Conservation (phyloP, 2,888 invertebrate genomes). For the Drosophila heteroneura region DNA sequence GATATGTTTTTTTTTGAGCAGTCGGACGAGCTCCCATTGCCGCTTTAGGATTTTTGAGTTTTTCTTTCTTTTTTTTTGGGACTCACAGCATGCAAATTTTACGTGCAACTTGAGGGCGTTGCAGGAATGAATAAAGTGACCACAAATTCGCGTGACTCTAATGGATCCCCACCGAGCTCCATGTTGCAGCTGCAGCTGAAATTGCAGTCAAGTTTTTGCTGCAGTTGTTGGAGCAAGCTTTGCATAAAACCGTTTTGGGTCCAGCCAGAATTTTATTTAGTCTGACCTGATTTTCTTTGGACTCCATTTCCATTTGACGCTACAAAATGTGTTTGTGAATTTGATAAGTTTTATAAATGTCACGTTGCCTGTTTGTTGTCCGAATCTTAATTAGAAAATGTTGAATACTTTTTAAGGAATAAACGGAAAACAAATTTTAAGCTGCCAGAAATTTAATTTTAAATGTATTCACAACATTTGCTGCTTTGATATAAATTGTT, state of each 20-base stretch:
- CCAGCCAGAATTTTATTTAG: not conserved
- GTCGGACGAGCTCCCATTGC: not conserved
- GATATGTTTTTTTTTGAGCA: not conserved
- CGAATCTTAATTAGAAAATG: not conserved
- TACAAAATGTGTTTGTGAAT: not conserved
- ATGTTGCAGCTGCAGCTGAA: not conserved
- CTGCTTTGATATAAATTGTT: not conserved
- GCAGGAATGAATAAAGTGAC: constrained; percentile 7
- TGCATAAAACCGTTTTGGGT: not conserved
- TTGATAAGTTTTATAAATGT: not conserved
- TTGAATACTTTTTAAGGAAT: not conserved
- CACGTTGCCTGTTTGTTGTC: not conserved
- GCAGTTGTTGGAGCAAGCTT: no score
- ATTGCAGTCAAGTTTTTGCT: not conserved
- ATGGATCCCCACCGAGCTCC: not conserved
- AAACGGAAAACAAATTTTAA: not conserved
- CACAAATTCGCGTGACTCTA: constrained; percentile 18
- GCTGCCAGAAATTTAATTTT: not conserved
- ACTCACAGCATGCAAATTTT: not conserved
- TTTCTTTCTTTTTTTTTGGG: not conserved
- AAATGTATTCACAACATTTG: constrained; percentile 1
- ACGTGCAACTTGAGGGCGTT: constrained; percentile 26
- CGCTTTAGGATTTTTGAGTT: not conserved
- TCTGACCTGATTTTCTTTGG: not conserved
- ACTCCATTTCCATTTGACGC: not conserved